Evolutionary conservation across 2,888 invertebrate genomes (phyloP).

Genomic region (Melanotus villosus): DNA sequence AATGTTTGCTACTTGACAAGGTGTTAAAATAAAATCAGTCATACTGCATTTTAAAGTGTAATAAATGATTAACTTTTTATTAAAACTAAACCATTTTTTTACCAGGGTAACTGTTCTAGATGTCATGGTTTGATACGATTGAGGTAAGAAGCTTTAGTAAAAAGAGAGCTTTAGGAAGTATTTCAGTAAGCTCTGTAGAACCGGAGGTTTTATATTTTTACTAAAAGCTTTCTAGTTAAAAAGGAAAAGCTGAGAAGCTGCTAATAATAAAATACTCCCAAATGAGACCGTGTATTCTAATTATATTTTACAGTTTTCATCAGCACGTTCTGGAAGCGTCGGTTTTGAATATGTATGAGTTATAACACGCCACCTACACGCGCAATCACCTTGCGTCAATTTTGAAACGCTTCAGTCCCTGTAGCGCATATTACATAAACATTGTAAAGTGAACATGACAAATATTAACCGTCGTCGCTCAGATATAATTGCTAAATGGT

Average conservation of each 20-base stretch:
- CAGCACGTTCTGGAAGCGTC: not conserved
- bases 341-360: constrained; percentile 17
- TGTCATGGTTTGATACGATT: not conserved
- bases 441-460: constrained; percentile 20
- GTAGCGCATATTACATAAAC: constrained; percentile 11
- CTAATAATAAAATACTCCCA: not conserved
- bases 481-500: constrained; percentile 23
- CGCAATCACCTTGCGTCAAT: constrained; percentile 12
- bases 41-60: too few species aligned
- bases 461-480: constrained; percentile 22
- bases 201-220: not conserved
- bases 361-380: constrained; percentile 16
- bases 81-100: too few species aligned
- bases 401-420: constrained; percentile 4
- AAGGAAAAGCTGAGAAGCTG: not conserved
- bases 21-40: too few species aligned
- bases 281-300: not conserved
- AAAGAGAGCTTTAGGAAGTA: not conserved
- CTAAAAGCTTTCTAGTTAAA: not conserved
- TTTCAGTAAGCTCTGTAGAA: not conserved
- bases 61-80: too few species aligned
- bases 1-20: too few species aligned
- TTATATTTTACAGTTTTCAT: constrained; percentile 3
- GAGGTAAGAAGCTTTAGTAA: not conserved
- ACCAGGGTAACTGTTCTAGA: not conserved